A percentile compares a stretch with the other conserved stretches of the same genome.
Conservation (phyloP, 2,888 invertebrate species). For the Cantharis lateralis region DNA sequence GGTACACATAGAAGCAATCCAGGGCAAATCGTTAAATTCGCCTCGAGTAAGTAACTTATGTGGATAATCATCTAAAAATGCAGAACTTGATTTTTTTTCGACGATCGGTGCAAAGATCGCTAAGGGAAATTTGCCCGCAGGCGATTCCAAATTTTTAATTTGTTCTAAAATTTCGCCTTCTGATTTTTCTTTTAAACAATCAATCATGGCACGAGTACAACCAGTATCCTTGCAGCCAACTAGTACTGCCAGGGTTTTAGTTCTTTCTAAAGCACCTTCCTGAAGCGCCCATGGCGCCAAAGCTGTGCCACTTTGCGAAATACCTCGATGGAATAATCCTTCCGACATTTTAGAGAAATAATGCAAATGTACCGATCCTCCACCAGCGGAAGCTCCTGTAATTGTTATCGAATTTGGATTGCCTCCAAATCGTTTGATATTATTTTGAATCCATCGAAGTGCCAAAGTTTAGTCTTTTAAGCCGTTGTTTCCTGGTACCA, state of each 20-base stretch:
- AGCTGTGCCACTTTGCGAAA: conserved; percentile 70
- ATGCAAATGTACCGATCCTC: conserved; percentile 72
- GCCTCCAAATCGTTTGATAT: conserved; percentile 63
- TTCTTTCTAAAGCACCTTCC: conserved; percentile 61
- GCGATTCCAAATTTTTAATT: conserved; percentile 60
- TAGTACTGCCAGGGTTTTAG: conserved; percentile 60
- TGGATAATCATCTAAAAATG: conserved; percentile 70
- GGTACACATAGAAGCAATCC: conserved; percentile 67
- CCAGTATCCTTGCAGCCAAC: conserved; percentile 64
- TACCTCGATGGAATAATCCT: conserved; percentile 61
- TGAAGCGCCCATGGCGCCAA: conserved; percentile 61
- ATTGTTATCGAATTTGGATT: conserved; percentile 68
- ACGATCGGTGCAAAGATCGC: conserved; percentile 45
- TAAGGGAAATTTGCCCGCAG: conserved; percentile 31
- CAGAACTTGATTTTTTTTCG: conserved; percentile 53
- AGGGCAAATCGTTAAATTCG: conserved; percentile 66
- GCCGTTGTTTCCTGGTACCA: conserved; percentile 59
- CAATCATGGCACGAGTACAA: conserved; percentile 61
- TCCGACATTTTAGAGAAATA: conserved; percentile 64
- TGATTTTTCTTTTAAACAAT: conserved; percentile 64
- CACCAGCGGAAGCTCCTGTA: conserved; percentile 71
- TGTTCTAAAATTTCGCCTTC: conserved; percentile 62
- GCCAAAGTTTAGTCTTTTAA: conserved; percentile 62
- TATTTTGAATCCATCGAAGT: conserved; percentile 62
- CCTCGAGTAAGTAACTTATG: conserved; percentile 64